Base-by-base conservation (phyloP, 1,140 invertebrate genomes). In the Halesus radiatus region DNA sequence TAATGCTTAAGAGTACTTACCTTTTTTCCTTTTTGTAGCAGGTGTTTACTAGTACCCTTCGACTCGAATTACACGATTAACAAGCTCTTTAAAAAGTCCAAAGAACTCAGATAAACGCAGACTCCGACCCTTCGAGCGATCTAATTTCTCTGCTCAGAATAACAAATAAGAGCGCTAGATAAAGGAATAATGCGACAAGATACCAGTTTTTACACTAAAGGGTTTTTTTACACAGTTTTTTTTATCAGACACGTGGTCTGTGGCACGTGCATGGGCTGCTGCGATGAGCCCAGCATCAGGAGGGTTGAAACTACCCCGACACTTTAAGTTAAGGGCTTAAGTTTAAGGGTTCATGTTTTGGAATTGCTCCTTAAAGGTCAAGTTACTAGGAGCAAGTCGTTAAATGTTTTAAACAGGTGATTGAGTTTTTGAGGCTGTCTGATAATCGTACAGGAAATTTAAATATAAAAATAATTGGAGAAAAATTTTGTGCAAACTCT, bases 81-180 rank as follows among this genome's bases (percentile, higher is more conserved):
- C 37, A 45, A 45, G 37, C 37, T 10, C 37, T 45, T 45, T 29
- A 29, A 29, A 7, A 45, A 45, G 37, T 45, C 8, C 13, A 13
- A 1, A 13, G 37, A 45, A 45, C 8, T 45, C 10, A 45, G 37
- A 45, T 13, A 45, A 13, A 45, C 37, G 37, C 37, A 10, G 37
- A 13, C 54, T 56, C n/a, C 20, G n/a, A 22, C 62, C 62, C 62
- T 16, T 64, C 22, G 16, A 64, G 16, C 16, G 22, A 64, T 64
- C 62, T 64, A 10, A 26, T 64, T 56, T 64, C 23, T 60, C 16
- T 16, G 2, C 66, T 50, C 66, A 70, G 37, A 45, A 45, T 45
- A 45, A 50, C 18, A 50, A 70, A 70, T 52, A 70, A 18, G 66
- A 70, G 8, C 37, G n/a, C 3, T n/a, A 70, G 66, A 70, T 70